Percentiles rank a stretch among this genome's conserved stretches.
Evolutionary conservation across 1,140 invertebrate species (phyloP).

Genomic region (Zaprionus davidi): DNA sequence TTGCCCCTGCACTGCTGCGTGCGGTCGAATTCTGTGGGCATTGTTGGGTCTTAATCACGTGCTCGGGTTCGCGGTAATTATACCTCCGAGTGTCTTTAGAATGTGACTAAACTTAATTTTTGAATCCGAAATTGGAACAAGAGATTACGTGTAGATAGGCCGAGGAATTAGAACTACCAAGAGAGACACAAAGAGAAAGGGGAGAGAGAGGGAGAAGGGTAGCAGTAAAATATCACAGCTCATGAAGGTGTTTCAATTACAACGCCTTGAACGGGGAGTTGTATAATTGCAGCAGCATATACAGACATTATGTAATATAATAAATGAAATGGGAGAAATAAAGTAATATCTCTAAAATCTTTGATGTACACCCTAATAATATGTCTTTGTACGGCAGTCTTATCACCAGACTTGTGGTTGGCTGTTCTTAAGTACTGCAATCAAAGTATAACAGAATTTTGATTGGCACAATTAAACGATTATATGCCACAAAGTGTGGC

Average conservation of each 20-base stretch:
- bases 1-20: slow-evolving; percentile 31
- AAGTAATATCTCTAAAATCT: neutral
- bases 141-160: slow-evolving; percentile 20
- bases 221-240: neutral
- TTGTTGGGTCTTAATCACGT: slow-evolving; percentile 74
- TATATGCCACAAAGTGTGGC: slow-evolving; percentile 73
- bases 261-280: too few species aligned
- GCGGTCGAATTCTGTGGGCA: slow-evolving; percentile 43
- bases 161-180: neutral
- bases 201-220: neutral
- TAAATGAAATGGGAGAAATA: neutral
- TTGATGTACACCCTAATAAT: neutral
- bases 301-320: slow-evolving; percentile 7
- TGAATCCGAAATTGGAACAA: slow-evolving; percentile 20
- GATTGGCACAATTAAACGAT: slow-evolving; percentile 79
- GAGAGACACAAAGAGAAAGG: neutral
- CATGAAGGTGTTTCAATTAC: slow-evolving; percentile 1
- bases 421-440: slow-evolving; percentile 64
- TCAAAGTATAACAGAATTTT: slow-evolving; percentile 73
- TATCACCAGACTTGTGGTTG: slow-evolving; percentile 4
- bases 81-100: slow-evolving; percentile 70
- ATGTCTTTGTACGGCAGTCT: slow-evolving; percentile 3
- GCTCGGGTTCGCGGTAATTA: slow-evolving; percentile 71
- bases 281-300: neutral
- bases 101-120: slow-evolving; percentile 78